phyloP scores from a whole-genome alignment of 2,113 vertebrate species.

The Heptranchias perlo region DNA sequence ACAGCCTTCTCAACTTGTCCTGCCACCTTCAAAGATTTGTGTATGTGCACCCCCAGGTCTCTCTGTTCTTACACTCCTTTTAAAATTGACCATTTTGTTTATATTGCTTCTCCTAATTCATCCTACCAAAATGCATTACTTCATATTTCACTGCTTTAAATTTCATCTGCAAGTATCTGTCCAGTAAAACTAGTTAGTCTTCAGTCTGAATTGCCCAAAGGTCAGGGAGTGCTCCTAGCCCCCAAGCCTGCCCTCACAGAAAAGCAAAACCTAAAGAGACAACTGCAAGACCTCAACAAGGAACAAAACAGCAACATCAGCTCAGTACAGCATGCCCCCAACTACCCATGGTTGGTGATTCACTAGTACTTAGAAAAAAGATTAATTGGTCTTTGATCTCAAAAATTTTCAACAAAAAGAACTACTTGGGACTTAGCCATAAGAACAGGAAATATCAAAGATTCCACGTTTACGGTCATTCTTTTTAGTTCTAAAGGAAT shows the following conservation, averaged over 20 bases:
- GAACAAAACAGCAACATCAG: background rate
- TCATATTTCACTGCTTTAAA: too few species aligned
- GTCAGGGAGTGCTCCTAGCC: background rate
- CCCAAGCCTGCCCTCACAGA: background rate
- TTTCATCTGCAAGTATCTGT: too few species aligned
- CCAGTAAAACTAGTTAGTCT: background rate
- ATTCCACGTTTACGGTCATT: background rate
- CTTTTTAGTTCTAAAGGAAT: background rate
- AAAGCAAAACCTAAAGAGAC: background rate
- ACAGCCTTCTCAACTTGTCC: too few species aligned
- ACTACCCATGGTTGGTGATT: background rate
- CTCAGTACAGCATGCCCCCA: background rate
- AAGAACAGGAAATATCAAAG: slow-evolving; percentile 17
- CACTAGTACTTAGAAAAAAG: background rate
- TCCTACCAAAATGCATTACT: too few species aligned
- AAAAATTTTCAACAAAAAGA: background rate
- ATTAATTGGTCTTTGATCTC: background rate
- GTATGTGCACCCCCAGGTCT: too few species aligned
- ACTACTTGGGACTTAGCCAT: background rate
- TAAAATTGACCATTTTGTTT: too few species aligned
- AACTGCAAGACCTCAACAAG: background rate
- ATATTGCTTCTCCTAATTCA: too few species aligned
- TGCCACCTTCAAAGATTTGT: too few species aligned
- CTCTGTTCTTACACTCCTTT: too few species aligned
- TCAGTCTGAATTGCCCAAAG: background rate